Percentiles rank a stretch among this genome's conserved stretches.
Evolutionary conservation across 2,888 invertebrate genomes (phyloP).

Genomic region (Leucophenga montana): DNA sequence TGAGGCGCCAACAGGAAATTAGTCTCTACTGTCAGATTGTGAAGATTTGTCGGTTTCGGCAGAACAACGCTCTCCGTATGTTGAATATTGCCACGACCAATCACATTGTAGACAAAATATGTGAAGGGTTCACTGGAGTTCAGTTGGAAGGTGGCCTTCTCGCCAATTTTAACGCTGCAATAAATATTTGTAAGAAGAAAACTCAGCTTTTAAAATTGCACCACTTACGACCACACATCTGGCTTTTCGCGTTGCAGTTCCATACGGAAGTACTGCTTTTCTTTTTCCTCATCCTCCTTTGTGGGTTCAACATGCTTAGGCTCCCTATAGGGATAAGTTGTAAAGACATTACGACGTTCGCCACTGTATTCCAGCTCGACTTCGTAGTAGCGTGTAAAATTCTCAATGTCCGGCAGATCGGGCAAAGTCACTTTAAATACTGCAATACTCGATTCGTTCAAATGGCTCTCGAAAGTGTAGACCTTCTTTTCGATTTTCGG

Average conservation of each 20-base stretch:
- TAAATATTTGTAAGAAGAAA: too few relatives aligned
- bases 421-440: conserved; percentile 79
- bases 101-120: conserved; percentile 82
- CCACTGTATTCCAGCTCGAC: conserved; percentile 55
- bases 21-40: conserved; percentile 81
- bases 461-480: conserved; percentile 63
- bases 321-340: conserved; percentile 59
- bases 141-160: conserved; percentile 82
- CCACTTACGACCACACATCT: conserved; percentile 48
- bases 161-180: conserved; percentile 77
- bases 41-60: conserved; percentile 73
- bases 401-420: conserved; percentile 66
- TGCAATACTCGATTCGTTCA: conserved; percentile 80
- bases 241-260: conserved; percentile 38
- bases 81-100: conserved; percentile 90
- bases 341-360: conserved; percentile 53
- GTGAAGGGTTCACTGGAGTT: conserved; percentile 84
- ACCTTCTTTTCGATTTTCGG: conserved; percentile 71
- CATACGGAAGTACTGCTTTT: conserved; percentile 55
- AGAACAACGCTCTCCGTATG: conserved; percentile 80
- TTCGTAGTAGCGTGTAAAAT: conserved; percentile 51
- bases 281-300: conserved; percentile 46
- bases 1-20: conserved; percentile 86
- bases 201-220: background rate
- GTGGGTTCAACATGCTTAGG: conserved; percentile 51